Evolutionary conservation across 2,113 vertebrate species (phyloP).

Genomic region (Mirza zaza): DNA sequence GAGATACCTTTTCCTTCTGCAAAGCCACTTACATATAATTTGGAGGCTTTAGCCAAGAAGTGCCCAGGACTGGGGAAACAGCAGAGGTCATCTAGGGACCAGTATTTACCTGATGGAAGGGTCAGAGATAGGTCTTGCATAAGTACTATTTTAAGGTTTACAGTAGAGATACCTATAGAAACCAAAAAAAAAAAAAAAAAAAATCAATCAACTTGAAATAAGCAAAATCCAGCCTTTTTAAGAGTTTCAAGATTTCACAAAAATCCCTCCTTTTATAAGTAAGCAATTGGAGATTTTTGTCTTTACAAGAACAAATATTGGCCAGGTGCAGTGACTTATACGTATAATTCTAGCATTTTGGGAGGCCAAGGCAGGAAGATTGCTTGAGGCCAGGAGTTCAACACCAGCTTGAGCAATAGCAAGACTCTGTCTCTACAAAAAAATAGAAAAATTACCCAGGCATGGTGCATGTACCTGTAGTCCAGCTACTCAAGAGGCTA

Average conservation of each 20-base stretch:
- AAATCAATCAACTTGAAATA: not conserved
- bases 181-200: not conserved
- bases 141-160: not conserved
- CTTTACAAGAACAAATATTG: not conserved
- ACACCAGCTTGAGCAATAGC: too few relatives aligned
- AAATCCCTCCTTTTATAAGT: not conserved
- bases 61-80: not conserved
- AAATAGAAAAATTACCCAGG: too few relatives aligned
- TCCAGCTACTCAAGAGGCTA: too few relatives aligned
- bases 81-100: not conserved
- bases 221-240: not conserved
- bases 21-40: not conserved
- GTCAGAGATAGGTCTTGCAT: not conserved
- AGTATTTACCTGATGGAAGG: not conserved
- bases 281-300: not conserved
- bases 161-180: not conserved
- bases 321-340: not conserved
- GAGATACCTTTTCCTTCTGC: not conserved
- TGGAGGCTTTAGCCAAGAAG: not conserved
- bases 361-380: not conserved
- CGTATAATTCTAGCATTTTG: not conserved
- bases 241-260: constrained; percentile 12
- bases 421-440: too few relatives aligned
- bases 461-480: too few relatives aligned
- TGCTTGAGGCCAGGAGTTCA: too few relatives aligned